Conservation (phyloP, 2,797 vertebrate genomes). For the Tinamus major region DNA sequence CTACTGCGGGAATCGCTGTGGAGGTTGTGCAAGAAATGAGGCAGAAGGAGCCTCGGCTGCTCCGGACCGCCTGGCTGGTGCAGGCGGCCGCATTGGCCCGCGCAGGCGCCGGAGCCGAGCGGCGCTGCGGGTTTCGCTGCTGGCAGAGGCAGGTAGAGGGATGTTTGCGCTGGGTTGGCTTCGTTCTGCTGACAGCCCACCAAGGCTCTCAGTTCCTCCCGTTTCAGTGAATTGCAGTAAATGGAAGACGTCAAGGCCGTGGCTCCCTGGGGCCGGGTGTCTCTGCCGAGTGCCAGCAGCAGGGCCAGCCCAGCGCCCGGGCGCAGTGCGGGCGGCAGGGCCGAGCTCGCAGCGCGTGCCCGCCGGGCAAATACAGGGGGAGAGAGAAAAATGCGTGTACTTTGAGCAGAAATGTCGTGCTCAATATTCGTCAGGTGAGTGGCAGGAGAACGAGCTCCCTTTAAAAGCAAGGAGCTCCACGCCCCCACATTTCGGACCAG, state of each 20-base stretch:
- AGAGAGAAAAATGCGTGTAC: background rate
- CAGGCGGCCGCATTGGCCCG: rapidly evolving
- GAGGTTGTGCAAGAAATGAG: background rate
- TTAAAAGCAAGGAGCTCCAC: background rate
- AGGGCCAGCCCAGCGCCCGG: background rate
- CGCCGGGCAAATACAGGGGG: background rate
- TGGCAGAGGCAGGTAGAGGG: background rate
- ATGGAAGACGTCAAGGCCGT: background rate
- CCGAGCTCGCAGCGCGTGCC: background rate
- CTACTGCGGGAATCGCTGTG: background rate
- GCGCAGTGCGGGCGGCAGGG: background rate
- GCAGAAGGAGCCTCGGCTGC: constrained; percentile 6
- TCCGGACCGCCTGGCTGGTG: background rate
- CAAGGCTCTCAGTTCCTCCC: background rate
- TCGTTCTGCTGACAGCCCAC: background rate
- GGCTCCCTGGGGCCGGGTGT: background rate
- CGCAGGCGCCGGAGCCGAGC: too few species aligned
- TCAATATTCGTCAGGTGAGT: background rate
- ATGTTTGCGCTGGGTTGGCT: background rate
- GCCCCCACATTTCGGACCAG: too few species aligned
- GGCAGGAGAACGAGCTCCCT: background rate
- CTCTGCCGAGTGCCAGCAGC: background rate
- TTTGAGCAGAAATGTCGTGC: background rate
- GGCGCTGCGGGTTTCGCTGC: background rate
- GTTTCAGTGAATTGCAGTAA: background rate